phyloP scores from a whole-genome alignment of 2,797 vertebrate genomes.

The Poeciliopsis gracilis region DNA sequence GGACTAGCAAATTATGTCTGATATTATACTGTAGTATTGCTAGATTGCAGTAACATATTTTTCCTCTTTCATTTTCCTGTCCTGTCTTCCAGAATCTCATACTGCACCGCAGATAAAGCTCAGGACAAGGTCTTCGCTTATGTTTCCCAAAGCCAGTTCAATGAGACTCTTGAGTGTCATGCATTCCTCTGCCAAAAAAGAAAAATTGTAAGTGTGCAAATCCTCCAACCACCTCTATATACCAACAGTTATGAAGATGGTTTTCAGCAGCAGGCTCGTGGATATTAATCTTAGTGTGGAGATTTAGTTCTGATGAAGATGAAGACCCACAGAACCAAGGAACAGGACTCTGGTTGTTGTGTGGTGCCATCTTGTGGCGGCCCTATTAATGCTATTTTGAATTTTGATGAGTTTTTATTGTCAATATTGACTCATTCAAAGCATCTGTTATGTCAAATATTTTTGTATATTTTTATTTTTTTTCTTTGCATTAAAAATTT shows the following conservation, averaged over 20 bases:
- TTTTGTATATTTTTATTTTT: background rate
- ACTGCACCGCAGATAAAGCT: constrained; percentile 94
- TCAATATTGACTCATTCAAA: background rate
- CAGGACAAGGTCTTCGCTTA: constrained; percentile 96
- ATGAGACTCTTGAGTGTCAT: constrained; percentile 89
- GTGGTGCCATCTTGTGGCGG: constrained; percentile 69
- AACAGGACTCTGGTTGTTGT: constrained; percentile 11
- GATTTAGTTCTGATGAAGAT: background rate
- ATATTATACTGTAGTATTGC: background rate
- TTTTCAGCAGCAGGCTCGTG: background rate
- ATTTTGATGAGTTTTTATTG: background rate
- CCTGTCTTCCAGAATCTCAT: constrained; percentile 86
- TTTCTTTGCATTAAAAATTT: background rate
- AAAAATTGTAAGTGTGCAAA: constrained; percentile 87
- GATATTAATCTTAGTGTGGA: background rate
- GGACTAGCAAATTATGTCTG: background rate
- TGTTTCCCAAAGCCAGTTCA: constrained; percentile 89
- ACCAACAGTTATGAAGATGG: background rate
- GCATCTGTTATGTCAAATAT: background rate
- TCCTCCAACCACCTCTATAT: background rate
- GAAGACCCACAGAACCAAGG: background rate
- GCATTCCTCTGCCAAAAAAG: constrained; percentile 94
- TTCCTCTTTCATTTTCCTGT: background rate
- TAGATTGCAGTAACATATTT: background rate
- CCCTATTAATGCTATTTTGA: background rate